Evolutionary conservation across 2,797 vertebrate species (phyloP), one percentile per base, ranked within the genome.

Genomic region (Atherinosoma microstoma): DNA sequence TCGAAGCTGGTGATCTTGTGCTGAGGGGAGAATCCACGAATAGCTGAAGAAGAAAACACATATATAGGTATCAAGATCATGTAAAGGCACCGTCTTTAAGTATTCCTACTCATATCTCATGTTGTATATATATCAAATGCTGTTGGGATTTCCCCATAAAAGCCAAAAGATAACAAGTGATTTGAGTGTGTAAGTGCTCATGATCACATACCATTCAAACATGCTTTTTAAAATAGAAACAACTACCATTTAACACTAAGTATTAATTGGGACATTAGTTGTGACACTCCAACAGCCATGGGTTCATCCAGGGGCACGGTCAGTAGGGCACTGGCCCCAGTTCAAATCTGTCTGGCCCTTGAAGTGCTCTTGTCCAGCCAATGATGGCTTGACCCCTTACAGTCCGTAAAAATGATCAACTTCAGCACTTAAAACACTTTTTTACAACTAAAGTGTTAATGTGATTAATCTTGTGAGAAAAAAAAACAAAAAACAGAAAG

Each of bases 1-100:
- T 80, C 95, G 4, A 96, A 96, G 88, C 95, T 95, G 91, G 80
- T 94, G 90, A 96, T 96, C 93, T 95, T 95, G 86, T 95, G 95
- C 90, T 96, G 95, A 15, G 95, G 95, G 70, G 95, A 95, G 84
- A 96, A 96, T 30, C 95, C 95, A 1, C 95, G 95, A 78, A 95
- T 94, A 58, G 95, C 95, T 96, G 91, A 15, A 66, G 81, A 61
- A 76, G 69, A 65, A 71, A 73, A 79, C 30, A 76, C 53, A 86
- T 2, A 51, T 22, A 30, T 45, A 63, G 18, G 7, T 4, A 73
- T 87, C 51, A 86, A 61, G 20, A 30, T 70, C n/a, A 22, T 58
- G 53, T 62, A 38, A 38, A 32, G 27, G 18, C 13, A 45, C 3
- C 60, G 3, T 57, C 8, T 67, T 24, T 62, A 42, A 49, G 30